Base-by-base conservation (phyloP, 2,797 vertebrate species). In the Pseudopleuronectes americanus region DNA sequence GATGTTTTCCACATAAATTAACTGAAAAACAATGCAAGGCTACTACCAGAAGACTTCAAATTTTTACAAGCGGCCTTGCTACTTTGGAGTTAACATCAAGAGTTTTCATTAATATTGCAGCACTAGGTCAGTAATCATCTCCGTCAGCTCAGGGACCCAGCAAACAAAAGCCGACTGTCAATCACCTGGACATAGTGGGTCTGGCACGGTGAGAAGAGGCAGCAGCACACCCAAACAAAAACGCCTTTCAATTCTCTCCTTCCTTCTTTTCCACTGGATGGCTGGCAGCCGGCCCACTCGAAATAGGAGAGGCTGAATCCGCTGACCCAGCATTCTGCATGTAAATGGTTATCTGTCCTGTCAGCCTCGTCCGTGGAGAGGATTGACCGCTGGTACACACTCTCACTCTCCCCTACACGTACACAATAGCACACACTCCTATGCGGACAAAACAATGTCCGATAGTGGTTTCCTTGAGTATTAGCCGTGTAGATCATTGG, bases 271-370 rank as follows among this genome's bases (percentile, higher is more conserved):
- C 67, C 76, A 57, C 4, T 4, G 52, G 66, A 56, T n/a, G 53
- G 31, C 79, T 87, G 84, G 85, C 82, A 71, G 70, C 14, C 52
- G 33, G 87, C 76, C 74, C 19, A 54, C 49, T 43, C 87, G 78
- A 84, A 88, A 88, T 79, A 77, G 66, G 83, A 90, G 91, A 77
- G 58, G 72, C 61, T 47, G 23, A 79, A 79, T 70, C 71, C 83
- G 89, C 89, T 86, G 89, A 92, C 57, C 61, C 64, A 73, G 86
- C 85, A 73, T 81, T 80, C 76, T 80, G 81, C 55, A 81, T 81
- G 83, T 90, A 89, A 90, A 90, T 66, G 83, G 78, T 77, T 80
- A 76, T 90, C 85, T 84, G 82, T 84, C 82, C 83, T 69, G 77
- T 83, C 74, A 56, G 90, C 68, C 80, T 75, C 33, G 79, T 83